Evolutionary conservation across 2,797 vertebrate genomes (phyloP).

Genomic region (Urocyon cinereoargenteus): DNA sequence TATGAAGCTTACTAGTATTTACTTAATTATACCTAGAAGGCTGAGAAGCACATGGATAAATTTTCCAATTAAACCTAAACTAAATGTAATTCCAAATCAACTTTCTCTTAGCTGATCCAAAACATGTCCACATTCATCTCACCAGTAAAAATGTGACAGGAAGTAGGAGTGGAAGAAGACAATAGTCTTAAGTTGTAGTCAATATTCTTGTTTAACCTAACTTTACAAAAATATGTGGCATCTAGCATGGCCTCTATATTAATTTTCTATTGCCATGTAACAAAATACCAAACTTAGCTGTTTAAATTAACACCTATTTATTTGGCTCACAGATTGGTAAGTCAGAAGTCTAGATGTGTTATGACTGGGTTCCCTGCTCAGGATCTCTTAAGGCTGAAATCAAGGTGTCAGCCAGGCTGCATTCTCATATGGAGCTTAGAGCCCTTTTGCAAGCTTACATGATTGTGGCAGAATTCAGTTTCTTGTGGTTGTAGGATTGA

Average conservation of each 20-base stretch:
- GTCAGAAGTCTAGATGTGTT: background rate
- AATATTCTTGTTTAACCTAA: constrained; percentile 43
- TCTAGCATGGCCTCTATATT: background rate
- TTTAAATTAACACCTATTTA: constrained; percentile 41
- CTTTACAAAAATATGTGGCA: constrained; percentile 19
- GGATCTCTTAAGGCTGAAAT: constrained; percentile 7
- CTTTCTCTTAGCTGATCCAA: background rate
- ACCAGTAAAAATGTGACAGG: background rate
- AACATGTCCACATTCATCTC: background rate
- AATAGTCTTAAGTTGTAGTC: constrained; percentile 21
- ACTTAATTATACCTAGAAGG: constrained; percentile 17
- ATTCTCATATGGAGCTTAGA: constrained; percentile 28
- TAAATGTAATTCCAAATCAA: constrained; percentile 54
- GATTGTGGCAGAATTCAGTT: constrained; percentile 10
- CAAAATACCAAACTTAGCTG: constrained; percentile 2
- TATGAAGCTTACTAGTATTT: constrained; percentile 58
- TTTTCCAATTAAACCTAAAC: constrained; percentile 43
- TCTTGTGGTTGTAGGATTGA: background rate
- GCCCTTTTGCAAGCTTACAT: background rate
- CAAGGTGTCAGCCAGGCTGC: background rate
- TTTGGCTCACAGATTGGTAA: constrained; percentile 29
- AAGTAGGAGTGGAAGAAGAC: constrained; percentile 13
- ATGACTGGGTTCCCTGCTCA: background rate
- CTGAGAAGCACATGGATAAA: constrained; percentile 51
- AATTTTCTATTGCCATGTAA: constrained; percentile 58